These are phyloP conservation scores for Archaeoteleia sp. DNA, from an alignment of 2,888 invertebrate species.

Conservation along the genomic window DNA sequence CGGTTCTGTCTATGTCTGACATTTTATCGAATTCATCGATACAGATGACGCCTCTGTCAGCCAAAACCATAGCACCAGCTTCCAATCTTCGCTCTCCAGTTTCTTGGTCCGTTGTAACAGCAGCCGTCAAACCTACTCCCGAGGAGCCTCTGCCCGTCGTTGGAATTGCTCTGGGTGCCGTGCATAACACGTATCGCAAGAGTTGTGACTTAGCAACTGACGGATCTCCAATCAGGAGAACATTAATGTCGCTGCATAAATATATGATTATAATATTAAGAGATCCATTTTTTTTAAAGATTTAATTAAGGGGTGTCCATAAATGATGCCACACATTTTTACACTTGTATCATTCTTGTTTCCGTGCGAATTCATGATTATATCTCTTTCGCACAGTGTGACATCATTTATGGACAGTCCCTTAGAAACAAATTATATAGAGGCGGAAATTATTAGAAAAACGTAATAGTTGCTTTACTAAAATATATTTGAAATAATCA, in stretches of 20 bases:
- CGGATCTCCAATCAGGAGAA: constrained; percentile 97
- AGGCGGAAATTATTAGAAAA: no score
- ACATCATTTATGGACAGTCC: no score
- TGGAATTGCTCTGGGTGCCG: constrained; percentile 96
- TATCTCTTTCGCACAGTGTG: no score
- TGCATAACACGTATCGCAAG: constrained; percentile 92
- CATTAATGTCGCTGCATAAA: constrained; percentile 89
- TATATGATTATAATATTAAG: no score
- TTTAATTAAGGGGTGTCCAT: no score
- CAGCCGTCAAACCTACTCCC: constrained; percentile 98
- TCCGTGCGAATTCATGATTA: no score
- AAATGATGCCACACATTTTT: no score
- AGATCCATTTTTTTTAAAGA: no score
- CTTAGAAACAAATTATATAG: no score
- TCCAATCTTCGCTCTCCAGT: constrained; percentile 92
- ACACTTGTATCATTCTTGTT: no score
- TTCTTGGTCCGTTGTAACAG: constrained; percentile 97
- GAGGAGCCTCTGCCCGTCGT: constrained; percentile 99
- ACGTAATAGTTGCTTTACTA: no score
- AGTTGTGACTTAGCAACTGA: constrained; percentile 99
- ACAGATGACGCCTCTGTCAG: constrained; percentile 98
- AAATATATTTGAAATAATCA: no score
- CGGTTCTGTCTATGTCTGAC: constrained; percentile 99
- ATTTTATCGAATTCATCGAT: constrained; percentile 99
- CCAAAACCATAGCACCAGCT: constrained; percentile 99